phyloP scores from a whole-genome alignment of 2,888 invertebrate genomes.

The Calephelis perditalis region DNA sequence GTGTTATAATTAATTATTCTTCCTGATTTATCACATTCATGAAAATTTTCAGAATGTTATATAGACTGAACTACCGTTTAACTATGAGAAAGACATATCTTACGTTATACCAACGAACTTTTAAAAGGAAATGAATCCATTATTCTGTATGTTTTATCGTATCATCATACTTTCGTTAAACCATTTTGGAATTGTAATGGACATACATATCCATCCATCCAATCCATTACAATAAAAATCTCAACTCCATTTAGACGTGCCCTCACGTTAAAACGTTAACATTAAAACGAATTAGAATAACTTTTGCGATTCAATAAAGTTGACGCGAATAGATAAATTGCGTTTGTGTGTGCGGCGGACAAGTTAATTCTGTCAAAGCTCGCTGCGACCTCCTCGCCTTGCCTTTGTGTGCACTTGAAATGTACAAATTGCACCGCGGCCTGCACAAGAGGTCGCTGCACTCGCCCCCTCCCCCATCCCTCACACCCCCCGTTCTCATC shows the following conservation, averaged over 20 bases:
- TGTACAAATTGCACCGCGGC: slow-evolving; percentile 76
- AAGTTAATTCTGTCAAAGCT: slow-evolving; percentile 78
- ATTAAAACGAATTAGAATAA: background rate
- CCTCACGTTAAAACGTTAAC: slow-evolving; percentile 17
- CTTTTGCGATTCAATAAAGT: slow-evolving; percentile 60
- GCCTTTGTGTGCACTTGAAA: slow-evolving; percentile 77
- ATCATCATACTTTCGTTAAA: too few relatives aligned
- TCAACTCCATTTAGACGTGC: slow-evolving; percentile 7
- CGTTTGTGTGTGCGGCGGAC: slow-evolving; percentile 59
- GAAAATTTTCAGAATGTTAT: too few relatives aligned
- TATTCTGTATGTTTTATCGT: too few relatives aligned
- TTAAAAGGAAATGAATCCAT: too few relatives aligned
- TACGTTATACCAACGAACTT: too few relatives aligned
- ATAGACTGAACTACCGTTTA: too few relatives aligned
- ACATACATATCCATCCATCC: too few relatives aligned
- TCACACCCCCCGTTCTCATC: slow-evolving; percentile 60
- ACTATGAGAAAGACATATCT: too few relatives aligned
- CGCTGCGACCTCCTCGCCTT: slow-evolving; percentile 68
- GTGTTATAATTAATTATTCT: too few relatives aligned
- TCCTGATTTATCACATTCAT: too few relatives aligned
- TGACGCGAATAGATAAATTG: slow-evolving; percentile 43
- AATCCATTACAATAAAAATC: too few relatives aligned
- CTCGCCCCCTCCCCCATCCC: slow-evolving; percentile 58
- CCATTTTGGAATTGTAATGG: too few relatives aligned
- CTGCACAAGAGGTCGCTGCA: slow-evolving; percentile 63